Base-by-base conservation (phyloP, 2,888 invertebrate genomes). In the Aleiodes alternator region DNA sequence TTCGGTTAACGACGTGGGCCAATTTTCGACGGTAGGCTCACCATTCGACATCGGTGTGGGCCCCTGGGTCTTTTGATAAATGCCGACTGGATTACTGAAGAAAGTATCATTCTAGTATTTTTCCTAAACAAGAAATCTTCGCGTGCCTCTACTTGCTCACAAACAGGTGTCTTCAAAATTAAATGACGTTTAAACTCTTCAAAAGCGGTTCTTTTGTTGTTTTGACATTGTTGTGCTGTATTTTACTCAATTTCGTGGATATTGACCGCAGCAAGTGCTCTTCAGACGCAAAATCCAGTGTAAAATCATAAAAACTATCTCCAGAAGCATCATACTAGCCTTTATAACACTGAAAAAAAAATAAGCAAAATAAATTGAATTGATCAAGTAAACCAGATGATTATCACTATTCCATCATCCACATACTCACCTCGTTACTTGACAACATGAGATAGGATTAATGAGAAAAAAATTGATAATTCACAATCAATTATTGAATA, bases 1-100 rank as follows among this genome's bases (percentile, higher is more conserved):
- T 79, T 78, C 79, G 76, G 75, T 72, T 76, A 79, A 80, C 78
- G 79, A 78, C 76, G 70, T 23, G 64, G 77, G 64, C 78, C 80
- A 80, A 80, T 80, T 80, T 80, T 80, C 79, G 78, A 75, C 72
- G 75, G 76, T 76, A 72, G 78, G 69, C 59, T 75, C 77, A 69
- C 43, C 11, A 75, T 38, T 56, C 72, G 48, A 72, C 55, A 69
- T 76, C 11, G 61, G 72, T 61, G 64, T 64, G 70, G 61, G 50
- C 64, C 48, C 48, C 57, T 64, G n/a, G 6, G 59, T 70, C 38
- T 77, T 79, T 80, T 79, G 79, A 80, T 80, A 56, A 78, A 71
- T 72, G 77, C 79, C 80, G 80, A 76, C 76, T 72, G 11, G 34
- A 14, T 55, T 34, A 43, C 48, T 64, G 56, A 69, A 69, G 69